Conservation (phyloP, 2,888 invertebrate species). For the Stenodema calcarata region DNA sequence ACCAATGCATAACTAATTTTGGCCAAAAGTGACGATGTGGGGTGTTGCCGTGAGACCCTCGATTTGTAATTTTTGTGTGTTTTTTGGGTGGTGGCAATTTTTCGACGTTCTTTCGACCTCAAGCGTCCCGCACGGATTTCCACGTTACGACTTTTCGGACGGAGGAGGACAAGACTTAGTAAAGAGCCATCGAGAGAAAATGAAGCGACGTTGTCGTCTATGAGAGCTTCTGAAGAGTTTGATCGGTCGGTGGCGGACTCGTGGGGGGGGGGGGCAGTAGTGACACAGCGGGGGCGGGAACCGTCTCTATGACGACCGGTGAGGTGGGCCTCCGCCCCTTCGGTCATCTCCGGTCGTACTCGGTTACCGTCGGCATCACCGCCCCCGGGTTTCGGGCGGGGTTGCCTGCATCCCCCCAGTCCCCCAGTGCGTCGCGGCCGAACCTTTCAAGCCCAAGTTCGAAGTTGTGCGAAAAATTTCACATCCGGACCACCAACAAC, state of each 20-base stretch:
- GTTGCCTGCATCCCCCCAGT: constrained; percentile 27
- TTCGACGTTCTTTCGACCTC: too few species aligned
- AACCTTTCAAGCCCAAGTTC: background rate
- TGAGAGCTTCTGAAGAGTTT: background rate
- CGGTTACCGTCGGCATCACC: constrained; percentile 27
- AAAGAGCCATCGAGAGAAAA: background rate
- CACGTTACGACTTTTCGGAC: too few species aligned
- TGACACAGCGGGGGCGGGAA: constrained; percentile 12
- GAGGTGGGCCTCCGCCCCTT: background rate
- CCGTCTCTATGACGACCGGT: background rate
- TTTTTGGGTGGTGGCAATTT: too few species aligned
- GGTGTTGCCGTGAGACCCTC: too few species aligned
- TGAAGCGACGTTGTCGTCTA: constrained; percentile 10
- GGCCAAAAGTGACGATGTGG: too few species aligned
- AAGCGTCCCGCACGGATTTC: too few species aligned
- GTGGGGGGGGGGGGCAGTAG: constrained; percentile 41
- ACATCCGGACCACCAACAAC: background rate
- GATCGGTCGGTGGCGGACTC: constrained; percentile 40
- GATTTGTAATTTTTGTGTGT: too few species aligned
- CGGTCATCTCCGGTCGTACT: constrained; percentile 13
- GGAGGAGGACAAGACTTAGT: background rate
- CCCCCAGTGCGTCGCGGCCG: constrained; percentile 59
- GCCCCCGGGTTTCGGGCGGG: constrained; percentile 38
- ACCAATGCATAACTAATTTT: too few species aligned
- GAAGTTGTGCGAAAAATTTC: background rate